phyloP scores from a whole-genome alignment of 2,113 vertebrate genomes.

The Oreochromis aureus region DNA sequence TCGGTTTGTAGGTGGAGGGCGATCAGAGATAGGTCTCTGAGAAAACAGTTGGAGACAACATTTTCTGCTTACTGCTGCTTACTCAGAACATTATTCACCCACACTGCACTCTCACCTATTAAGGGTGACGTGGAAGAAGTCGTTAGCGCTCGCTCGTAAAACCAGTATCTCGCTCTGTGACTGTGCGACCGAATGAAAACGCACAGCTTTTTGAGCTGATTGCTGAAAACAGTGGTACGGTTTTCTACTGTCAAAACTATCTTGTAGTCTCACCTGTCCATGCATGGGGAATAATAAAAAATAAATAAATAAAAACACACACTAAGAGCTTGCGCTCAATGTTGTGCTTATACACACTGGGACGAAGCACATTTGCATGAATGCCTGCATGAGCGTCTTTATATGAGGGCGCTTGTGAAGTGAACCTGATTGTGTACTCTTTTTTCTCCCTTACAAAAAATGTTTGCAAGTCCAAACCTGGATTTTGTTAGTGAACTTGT shows the following conservation, averaged over 20 bases:
- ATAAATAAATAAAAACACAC: not conserved
- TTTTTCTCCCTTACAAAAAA: not conserved
- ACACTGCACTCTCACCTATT: not conserved
- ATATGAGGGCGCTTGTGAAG: not conserved
- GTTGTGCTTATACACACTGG: not conserved
- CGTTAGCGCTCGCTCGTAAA: not conserved
- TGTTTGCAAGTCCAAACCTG: not conserved
- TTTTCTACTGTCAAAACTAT: not conserved
- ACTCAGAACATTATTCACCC: not conserved
- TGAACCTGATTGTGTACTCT: not conserved
- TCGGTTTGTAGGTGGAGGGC: not conserved
- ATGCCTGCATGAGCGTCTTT: not conserved
- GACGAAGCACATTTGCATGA: not conserved
- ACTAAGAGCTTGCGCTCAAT: not conserved
- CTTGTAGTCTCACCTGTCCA: not conserved
- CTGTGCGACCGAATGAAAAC: not conserved
- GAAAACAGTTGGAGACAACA: not conserved
- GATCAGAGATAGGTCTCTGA: not conserved
- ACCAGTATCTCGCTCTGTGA: not conserved
- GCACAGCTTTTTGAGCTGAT: not conserved
- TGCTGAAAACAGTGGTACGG: not conserved
- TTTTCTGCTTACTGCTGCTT: not conserved
- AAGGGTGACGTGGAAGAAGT: not conserved
- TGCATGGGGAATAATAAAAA: not conserved
- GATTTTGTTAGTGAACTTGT: not conserved